Base-by-base conservation (phyloP, 2,113 vertebrate genomes). In the Ptilonorhynchus violaceus region DNA sequence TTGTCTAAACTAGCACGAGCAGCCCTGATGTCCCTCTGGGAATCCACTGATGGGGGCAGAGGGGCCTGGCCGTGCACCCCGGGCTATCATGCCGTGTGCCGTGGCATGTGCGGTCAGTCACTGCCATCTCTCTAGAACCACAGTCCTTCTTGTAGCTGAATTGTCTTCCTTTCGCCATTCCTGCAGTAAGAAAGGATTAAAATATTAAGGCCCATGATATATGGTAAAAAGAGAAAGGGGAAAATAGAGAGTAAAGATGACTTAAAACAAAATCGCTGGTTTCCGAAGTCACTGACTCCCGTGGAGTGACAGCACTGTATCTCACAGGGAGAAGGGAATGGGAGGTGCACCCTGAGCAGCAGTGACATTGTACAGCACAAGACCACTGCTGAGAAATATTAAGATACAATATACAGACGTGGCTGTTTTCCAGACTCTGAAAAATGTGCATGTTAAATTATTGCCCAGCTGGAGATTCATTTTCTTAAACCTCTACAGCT, bases 141-240 rank as follows among this genome's bases (percentile, higher is more conserved):
- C 62, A 55, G 68, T 56, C 60, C 63, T 90, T 47, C 94, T 64
- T 7, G 88, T 55, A 77, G 95, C 68, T 64, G 79, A 73, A 66
- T 7, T 52, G 68, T 90, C 88, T 49, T 95, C 81, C 66, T 91
- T 92, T 64, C 83, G 92, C 83, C 92, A 72, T 17, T 78, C 96
- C 96, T 97, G 96, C 50, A 94, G 90, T 30, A 60, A 96, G 85
- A 96, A 88, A 96, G 91, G 79, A 96, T 96, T 78, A 72, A 31
- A 93, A 86, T 35, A 27, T 93, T 96, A 94, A 94, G 24, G 52
- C 35, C 35, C 35, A 25, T 7, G n/a, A 74, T 73, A 92, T 21
- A 69, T 0, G 11, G 28, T 30, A 60, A 78, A 82, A 94, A 73
- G 9, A 77, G 21, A 76, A 50, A 25, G 18, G 44, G 24, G 1